A percentile compares a stretch with the other conserved stretches of the same genome.
These are phyloP conservation scores for Macrochelys suwanniensis DNA, from an alignment of 2,797 vertebrate species.

Conservation along the genomic window DNA sequence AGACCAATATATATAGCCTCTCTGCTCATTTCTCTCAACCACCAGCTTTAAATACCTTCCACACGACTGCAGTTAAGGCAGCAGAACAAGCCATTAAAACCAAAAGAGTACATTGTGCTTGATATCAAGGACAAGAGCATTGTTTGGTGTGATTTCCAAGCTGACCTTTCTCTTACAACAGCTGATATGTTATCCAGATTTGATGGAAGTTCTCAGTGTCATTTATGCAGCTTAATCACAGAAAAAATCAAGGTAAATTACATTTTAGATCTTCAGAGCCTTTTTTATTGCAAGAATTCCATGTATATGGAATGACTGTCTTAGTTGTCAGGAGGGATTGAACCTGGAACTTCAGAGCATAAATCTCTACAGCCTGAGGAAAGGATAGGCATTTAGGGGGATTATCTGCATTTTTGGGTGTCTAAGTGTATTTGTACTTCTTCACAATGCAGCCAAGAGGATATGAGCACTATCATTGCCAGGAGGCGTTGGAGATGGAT, in stretches of 20 bases:
- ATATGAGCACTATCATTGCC: no score
- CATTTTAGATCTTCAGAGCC: neutral
- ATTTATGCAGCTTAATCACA: neutral
- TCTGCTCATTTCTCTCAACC: neutral
- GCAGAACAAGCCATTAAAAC: slow-evolving; percentile 5
- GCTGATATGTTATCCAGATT: neutral
- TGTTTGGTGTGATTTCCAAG: neutral
- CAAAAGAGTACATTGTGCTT: neutral
- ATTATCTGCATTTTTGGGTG: neutral
- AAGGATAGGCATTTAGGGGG: neutral
- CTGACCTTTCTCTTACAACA: slow-evolving; percentile 15
- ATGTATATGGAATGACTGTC: neutral
- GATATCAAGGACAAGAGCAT: neutral
- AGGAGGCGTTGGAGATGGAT: no score
- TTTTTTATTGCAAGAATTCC: neutral
- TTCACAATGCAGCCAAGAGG: no score
- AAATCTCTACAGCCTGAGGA: neutral
- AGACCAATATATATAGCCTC: neutral
- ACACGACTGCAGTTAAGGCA: neutral
- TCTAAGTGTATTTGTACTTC: neutral
- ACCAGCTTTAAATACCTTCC: neutral
- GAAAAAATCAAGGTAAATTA: neutral
- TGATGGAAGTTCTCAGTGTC: neutral
- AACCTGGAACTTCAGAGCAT: neutral
- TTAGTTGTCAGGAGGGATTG: neutral